These are phyloP conservation scores for Monochamus saltuarius DNA, from an alignment of 1,140 invertebrate species.

Conservation along the genomic window DNA sequence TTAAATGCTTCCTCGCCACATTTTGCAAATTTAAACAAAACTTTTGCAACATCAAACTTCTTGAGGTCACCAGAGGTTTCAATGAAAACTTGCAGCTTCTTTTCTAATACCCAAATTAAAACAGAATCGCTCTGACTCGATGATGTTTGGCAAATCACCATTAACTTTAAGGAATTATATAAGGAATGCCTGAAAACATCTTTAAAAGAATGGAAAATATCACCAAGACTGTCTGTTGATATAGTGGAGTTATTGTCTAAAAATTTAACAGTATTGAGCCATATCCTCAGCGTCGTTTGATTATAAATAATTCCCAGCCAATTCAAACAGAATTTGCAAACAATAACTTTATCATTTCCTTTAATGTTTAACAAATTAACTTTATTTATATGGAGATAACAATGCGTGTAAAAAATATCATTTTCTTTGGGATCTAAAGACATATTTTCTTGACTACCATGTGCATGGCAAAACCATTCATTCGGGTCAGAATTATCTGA, in stretches of 20 bases:
- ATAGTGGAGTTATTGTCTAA: conserved; percentile 40
- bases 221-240: conserved; percentile 48
- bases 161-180: conserved; percentile 53
- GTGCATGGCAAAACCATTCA: conserved; percentile 60
- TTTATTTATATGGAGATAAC: conserved; percentile 54
- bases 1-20: conserved; percentile 51
- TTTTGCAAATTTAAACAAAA: conserved; percentile 54
- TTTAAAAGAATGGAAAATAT: conserved; percentile 56
- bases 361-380: conserved; percentile 52
- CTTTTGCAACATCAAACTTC: conserved; percentile 51
- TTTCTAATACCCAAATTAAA: conserved; percentile 60
- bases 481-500: conserved; percentile 56
- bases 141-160: conserved; percentile 36
- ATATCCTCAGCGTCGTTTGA: conserved; percentile 36
- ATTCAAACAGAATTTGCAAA: conserved; percentile 57
- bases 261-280: conserved; percentile 45
- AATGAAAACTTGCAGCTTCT: conserved; percentile 53
- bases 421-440: conserved; percentile 51
- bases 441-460: conserved; percentile 33
- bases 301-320: conserved; percentile 52
- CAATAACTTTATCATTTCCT: conserved; percentile 51
- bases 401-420: conserved; percentile 57
- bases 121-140: conserved; percentile 49
- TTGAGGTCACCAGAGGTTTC: conserved; percentile 43
- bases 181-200: conserved; percentile 53